Conservation (phyloP, 2,113 vertebrate genomes). For the Scatophagus argus region DNA sequence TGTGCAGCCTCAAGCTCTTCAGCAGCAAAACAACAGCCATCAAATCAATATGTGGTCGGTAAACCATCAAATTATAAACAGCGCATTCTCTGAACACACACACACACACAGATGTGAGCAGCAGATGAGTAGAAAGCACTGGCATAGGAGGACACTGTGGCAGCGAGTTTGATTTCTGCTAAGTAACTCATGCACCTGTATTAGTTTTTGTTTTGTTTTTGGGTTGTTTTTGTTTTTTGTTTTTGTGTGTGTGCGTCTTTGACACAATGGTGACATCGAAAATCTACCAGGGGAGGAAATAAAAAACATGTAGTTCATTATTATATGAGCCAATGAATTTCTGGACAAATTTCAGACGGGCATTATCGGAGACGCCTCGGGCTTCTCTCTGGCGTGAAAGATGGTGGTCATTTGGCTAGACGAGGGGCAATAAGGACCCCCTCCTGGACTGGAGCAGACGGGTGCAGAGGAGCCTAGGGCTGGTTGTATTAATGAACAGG, state of each 20-base stretch:
- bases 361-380: conserved; percentile 74
- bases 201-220: too few species aligned
- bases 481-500: conserved; percentile 85
- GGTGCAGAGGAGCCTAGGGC: conserved; percentile 76
- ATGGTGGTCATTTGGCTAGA: conserved; percentile 86
- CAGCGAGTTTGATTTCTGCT: conserved; percentile 33
- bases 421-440: conserved; percentile 79
- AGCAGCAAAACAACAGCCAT: conserved; percentile 61
- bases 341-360: conserved; percentile 72
- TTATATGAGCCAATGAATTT: conserved; percentile 71
- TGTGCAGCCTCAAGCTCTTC: conserved; percentile 36
- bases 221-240: too few species aligned
- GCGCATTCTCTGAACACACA: conserved; percentile 21
- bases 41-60: conserved; percentile 71
- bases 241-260: conserved; percentile 46
- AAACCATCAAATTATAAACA: conserved; percentile 70
- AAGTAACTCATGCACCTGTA: conserved; percentile 43
- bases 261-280: conserved; percentile 43
- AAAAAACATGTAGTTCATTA: conserved; percentile 60
- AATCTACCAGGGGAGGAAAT: conserved; percentile 31
- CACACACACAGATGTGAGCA: conserved; percentile 21
- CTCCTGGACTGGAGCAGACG: conserved; percentile 70
- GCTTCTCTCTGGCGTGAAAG: conserved; percentile 77
- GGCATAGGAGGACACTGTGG: conserved; percentile 19
- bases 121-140: conserved; percentile 38